These are phyloP conservation scores for Eupristina koningsbergeri DNA, from an alignment of 1,140 invertebrate species.

Conservation along the genomic window DNA sequence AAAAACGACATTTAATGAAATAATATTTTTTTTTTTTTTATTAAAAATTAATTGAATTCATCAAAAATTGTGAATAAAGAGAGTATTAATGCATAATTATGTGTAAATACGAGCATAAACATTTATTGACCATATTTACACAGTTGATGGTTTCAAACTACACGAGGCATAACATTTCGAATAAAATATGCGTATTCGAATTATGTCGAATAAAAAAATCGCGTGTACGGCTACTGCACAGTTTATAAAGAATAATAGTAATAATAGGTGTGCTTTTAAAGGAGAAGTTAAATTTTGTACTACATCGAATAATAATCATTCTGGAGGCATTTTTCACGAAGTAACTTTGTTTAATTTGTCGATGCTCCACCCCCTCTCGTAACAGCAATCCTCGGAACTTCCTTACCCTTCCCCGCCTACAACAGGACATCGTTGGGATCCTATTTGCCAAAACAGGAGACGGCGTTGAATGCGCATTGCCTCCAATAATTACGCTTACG, in stretches of 20 bases:
- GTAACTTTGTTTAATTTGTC: conserved; percentile 11
- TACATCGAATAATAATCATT: conserved; percentile 46
- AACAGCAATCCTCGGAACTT: too few species aligned
- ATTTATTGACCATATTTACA: background rate
- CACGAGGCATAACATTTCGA: background rate
- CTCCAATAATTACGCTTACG: conserved; percentile 79
- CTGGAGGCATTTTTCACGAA: conserved; percentile 26
- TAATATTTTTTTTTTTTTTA: too few species aligned
- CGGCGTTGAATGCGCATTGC: conserved; percentile 79
- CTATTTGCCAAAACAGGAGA: conserved; percentile 77
- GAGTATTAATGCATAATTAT: too few species aligned
- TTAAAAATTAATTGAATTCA: too few species aligned
- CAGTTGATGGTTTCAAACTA: background rate
- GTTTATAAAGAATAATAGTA: background rate
- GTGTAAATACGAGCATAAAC: too few species aligned
- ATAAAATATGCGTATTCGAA: background rate
- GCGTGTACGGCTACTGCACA: background rate
- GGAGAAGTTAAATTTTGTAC: conserved; percentile 48
- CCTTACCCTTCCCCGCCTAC: too few species aligned
- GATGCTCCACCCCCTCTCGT: background rate
- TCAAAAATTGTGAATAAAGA: too few species aligned
- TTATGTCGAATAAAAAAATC: background rate
- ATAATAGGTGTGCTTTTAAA: background rate
- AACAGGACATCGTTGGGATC: background rate
- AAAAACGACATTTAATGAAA: too few species aligned